Evolutionary conservation across 2,888 invertebrate species (phyloP).

Genomic region (Pherbina coryleti): DNA sequence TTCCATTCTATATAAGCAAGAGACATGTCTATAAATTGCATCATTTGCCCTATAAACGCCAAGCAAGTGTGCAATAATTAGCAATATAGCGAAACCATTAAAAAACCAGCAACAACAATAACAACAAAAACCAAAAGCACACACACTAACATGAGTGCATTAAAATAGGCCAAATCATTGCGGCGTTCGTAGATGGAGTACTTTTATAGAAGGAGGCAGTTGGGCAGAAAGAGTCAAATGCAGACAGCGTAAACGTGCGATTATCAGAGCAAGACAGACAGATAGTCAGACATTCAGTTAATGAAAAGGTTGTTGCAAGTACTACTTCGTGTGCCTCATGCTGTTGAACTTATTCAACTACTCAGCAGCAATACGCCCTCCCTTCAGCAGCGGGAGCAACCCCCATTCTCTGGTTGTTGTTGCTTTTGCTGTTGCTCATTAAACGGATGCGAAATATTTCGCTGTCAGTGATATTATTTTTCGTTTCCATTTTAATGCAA

Average conservation of each 20-base stretch:
- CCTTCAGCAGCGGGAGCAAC: neutral
- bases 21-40: too few species aligned
- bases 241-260: neutral
- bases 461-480: constrained; percentile 30
- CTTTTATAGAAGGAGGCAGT: neutral
- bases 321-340: neutral
- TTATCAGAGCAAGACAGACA: neutral
- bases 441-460: constrained; percentile 35
- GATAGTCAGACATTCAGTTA: neutral
- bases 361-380: neutral
- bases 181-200: too few species aligned
- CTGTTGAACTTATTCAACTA: neutral
- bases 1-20: too few species aligned
- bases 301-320: neutral
- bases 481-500: neutral
- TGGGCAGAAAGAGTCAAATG: neutral
- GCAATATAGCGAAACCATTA: too few species aligned
- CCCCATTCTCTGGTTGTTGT: neutral
- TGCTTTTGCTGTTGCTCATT: constrained; percentile 26
- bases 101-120: too few species aligned
- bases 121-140: neutral
- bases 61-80: too few species aligned
- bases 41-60: too few species aligned
- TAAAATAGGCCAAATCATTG: too few species aligned
- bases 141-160: neutral